A percentile compares a stretch with the other conserved stretches of the same genome.
phyloP scores from a whole-genome alignment of 2,797 vertebrate species.

The Sebastes flavidus region DNA sequence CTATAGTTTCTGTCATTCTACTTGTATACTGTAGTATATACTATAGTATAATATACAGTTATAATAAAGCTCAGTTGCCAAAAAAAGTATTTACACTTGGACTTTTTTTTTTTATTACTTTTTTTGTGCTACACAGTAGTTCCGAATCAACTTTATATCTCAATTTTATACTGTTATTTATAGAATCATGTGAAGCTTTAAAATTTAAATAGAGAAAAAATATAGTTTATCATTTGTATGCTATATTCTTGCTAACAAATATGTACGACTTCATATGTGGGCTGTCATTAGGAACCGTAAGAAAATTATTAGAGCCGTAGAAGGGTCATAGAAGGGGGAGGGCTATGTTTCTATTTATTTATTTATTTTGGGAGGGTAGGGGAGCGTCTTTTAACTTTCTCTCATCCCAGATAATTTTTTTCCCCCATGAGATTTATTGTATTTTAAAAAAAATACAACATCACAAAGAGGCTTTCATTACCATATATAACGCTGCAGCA shows the following conservation, averaged over 20 bases:
- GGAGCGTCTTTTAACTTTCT: neutral
- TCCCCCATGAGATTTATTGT: neutral
- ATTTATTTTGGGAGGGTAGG: neutral
- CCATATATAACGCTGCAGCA: neutral
- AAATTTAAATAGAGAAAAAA: neutral
- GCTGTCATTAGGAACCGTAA: neutral
- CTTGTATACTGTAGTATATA: conserved; percentile 66
- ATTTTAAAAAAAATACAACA: neutral
- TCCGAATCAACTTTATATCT: neutral
- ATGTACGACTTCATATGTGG: neutral
- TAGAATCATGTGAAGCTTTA: neutral
- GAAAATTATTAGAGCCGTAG: neutral
- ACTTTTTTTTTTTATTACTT: conserved; percentile 1
- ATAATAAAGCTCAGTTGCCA: conserved; percentile 60
- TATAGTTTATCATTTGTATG: neutral
- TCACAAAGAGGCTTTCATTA: neutral
- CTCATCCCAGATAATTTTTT: neutral
- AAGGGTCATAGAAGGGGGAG: neutral
- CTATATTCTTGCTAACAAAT: neutral
- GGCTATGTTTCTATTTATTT: neutral
- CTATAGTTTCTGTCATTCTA: conserved; percentile 66
- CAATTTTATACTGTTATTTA: too few relatives aligned
- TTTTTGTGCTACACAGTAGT: conserved; percentile 39
- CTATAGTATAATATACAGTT: conserved; percentile 68
- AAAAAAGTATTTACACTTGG: conserved; percentile 52